Base-by-base conservation (phyloP, 2,888 invertebrate species). In the Pristionchus exspectatus region DNA sequence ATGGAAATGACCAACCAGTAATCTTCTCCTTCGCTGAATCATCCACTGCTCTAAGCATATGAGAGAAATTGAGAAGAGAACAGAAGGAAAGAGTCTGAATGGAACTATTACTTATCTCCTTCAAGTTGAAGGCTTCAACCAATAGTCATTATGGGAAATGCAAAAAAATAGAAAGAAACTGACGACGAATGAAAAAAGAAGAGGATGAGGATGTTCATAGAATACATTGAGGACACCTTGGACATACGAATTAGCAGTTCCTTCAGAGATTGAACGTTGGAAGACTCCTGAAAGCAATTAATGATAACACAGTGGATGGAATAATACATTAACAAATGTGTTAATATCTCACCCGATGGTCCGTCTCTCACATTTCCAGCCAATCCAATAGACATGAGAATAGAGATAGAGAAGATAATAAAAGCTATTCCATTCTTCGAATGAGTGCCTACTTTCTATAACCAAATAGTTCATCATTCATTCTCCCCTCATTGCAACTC, bases 351-450 rank as follows among this genome's bases (percentile, higher is more conserved):
- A 77, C 77, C 77, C 2, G 77, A 44, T 44, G 77, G 44, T 50
- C 77, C 77, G 24, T 77, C 77, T 24, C 77, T 77, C 77, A 77
- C 77, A 44, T 77, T 54, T n/a, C 84, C 56, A 18, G 84, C 84
- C 59, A 59, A 30, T 84, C 84, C 84, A 56, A 84, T 44, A 10
- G 84, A 38, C 7, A 84, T 2, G 24, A 84, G 84, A 56, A 84
- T 30, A 21, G 56, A 84, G 33, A 54, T 56, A 9, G 84, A 44
- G 56, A 56, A 84, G 54, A 56, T 30, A 4, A 84, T 84, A 16
- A 84, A 14, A 16, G 18, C n/a, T 21, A 56, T 16, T 9, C 84
- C 84, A 56, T 30, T 56, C 84, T 56, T 84, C 3, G 84, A 84
- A 18, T 84, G 56, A 54, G 27, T 24, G 16, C 84, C 84, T 30